Conservation (phyloP, 1,140 invertebrate genomes). For the Eumaeus atala region DNA sequence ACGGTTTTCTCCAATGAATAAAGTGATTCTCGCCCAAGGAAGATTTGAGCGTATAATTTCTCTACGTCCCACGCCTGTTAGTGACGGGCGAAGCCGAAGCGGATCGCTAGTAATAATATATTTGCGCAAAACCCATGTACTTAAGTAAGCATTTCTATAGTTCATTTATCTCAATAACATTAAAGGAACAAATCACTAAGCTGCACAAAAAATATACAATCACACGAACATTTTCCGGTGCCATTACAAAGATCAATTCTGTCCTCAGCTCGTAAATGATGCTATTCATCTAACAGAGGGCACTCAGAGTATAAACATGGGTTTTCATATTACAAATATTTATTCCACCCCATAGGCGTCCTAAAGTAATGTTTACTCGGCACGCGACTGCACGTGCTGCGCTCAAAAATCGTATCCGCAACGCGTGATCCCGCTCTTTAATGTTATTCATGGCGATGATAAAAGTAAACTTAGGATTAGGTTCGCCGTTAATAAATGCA, state of each 20-base stretch:
- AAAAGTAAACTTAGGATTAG: constrained; percentile 12
- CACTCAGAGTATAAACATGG: constrained; percentile 43
- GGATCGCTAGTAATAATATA: too few relatives aligned
- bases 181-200: constrained; percentile 7
- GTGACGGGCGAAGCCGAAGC: too few relatives aligned
- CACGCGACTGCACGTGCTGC: constrained; percentile 53
- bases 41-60: too few relatives aligned
- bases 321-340: constrained; percentile 59
- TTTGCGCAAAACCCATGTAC: too few relatives aligned
- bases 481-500: constrained; percentile 1
- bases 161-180: constrained; percentile 4
- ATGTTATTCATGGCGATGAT: constrained; percentile 16
- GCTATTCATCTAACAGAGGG: constrained; percentile 31
- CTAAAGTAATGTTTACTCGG: constrained; percentile 46
- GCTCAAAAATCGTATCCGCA: constrained; percentile 35
- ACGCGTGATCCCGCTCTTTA: constrained; percentile 33
- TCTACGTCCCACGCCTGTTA: too few relatives aligned
- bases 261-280: constrained; percentile 32
- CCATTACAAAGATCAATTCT: constrained; percentile 28
- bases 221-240: constrained; percentile 23
- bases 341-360: constrained; percentile 53
- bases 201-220: constrained; percentile 12
- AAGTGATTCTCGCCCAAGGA: too few relatives aligned
- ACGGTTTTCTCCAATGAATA: too few relatives aligned
- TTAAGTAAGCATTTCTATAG: too few relatives aligned